Evolutionary conservation across 1,140 invertebrate genomes (phyloP).

Genomic region (Metopolophium dirhodum): DNA sequence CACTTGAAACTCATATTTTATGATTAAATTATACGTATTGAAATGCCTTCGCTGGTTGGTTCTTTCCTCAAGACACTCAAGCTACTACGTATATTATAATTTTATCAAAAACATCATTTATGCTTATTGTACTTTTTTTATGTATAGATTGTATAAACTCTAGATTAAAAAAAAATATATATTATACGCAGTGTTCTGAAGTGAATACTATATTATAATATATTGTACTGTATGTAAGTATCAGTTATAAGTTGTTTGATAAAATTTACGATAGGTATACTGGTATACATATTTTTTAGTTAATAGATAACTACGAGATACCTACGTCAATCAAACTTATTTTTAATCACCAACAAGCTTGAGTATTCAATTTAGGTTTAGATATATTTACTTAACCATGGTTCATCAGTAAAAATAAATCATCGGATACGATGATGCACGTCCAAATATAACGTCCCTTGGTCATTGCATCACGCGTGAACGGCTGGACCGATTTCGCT

Average conservation of each 20-base stretch:
- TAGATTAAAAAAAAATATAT: no score
- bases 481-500: no score
- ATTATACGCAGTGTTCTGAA: background rate
- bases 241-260: background rate
- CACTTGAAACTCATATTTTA: background rate
- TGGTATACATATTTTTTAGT: background rate
- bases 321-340: background rate
- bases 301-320: background rate
- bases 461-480: no score
- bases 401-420: no score
- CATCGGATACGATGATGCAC: no score
- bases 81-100: no score
- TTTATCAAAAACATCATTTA: no score
- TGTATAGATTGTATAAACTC: no score
- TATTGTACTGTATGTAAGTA: background rate
- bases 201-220: background rate
- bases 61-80: no score
- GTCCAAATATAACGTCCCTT: no score
- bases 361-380: background rate
- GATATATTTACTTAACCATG: background rate
- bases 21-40: background rate
- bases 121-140: no score
- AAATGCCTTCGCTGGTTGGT: no score
- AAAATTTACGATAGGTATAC: background rate
- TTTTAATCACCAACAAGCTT: background rate